These are phyloP conservation scores for Cyclargus thomasi DNA, from an alignment of 1,140 invertebrate species.

Conservation along the genomic window DNA sequence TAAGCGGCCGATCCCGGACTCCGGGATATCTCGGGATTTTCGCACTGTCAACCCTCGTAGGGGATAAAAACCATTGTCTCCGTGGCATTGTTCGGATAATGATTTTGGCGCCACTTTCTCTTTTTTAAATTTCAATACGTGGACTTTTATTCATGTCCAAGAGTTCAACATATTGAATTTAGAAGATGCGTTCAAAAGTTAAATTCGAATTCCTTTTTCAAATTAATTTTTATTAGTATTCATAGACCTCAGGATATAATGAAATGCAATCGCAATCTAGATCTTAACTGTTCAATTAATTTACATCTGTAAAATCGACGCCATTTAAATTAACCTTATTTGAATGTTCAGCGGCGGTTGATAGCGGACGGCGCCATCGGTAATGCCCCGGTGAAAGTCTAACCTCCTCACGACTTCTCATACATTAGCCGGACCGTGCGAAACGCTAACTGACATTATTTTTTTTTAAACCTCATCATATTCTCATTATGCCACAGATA, in stretches of 20 bases:
- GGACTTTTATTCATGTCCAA: too few species aligned
- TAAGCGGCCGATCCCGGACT: slow-evolving; percentile 39
- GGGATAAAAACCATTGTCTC: not conserved
- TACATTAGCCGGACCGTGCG: slow-evolving; percentile 61
- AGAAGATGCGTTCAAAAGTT: not conserved
- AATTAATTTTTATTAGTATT: not conserved
- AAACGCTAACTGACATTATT: slow-evolving; percentile 51
- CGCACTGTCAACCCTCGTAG: not conserved
- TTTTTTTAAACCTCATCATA: slow-evolving; percentile 48
- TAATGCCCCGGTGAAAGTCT: slow-evolving; percentile 59
- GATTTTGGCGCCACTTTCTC: not conserved
- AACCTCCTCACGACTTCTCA: slow-evolving; percentile 55
- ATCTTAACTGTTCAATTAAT: not conserved
- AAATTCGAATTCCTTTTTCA: not conserved
- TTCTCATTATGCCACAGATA: slow-evolving; percentile 38
- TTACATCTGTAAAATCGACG: not conserved
- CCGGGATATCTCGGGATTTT: slow-evolving; percentile 26
- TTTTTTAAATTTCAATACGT: not conserved
- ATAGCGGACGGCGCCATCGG: slow-evolving; percentile 39
- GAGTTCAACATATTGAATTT: not conserved
- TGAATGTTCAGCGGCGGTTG: not conserved
- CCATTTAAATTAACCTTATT: not conserved
- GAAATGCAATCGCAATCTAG: not conserved
- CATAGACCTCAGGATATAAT: not conserved
- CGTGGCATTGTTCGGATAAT: not conserved